Percentiles rank a stretch among this genome's conserved stretches.
phyloP scores from a whole-genome alignment of 1,140 invertebrate genomes.

The Penaeus chinensis region DNA sequence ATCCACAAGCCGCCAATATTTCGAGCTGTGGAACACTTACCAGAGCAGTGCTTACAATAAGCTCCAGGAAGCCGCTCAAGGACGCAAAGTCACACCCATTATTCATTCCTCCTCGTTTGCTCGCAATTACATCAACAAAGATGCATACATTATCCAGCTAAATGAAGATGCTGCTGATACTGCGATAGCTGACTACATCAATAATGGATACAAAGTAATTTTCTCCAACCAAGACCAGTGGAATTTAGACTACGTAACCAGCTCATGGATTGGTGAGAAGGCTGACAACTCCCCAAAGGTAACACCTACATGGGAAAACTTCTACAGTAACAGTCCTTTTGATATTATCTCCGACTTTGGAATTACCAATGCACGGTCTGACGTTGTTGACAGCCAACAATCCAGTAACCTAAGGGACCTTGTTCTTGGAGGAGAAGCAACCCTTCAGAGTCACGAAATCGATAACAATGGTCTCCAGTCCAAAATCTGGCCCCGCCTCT shows the following conservation, averaged over 20 bases:
- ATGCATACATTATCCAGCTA: constrained; percentile 78
- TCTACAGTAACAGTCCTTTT: constrained; percentile 81
- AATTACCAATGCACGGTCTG: constrained; percentile 65
- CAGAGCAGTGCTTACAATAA: constrained; percentile 46
- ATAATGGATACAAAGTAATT: constrained; percentile 80
- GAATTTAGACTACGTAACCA: constrained; percentile 86
- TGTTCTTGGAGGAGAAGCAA: not conserved
- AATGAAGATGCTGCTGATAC: constrained; percentile 69
- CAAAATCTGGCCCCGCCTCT: not conserved
- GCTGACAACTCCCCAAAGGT: constrained; percentile 4
- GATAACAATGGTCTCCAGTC: not conserved
- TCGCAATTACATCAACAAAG: constrained; percentile 68
- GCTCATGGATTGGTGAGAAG: constrained; percentile 78
- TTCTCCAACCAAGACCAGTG: constrained; percentile 86
- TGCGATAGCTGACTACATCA: constrained; percentile 76
- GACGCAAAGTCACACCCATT: constrained; percentile 26
- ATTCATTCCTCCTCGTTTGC: constrained; percentile 87
- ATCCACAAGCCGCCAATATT: constrained; percentile 32
- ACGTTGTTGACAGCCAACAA: not conserved
- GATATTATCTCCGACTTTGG: constrained; percentile 68
- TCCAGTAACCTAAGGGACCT: not conserved
- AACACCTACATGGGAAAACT: constrained; percentile 77
- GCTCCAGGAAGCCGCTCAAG: constrained; percentile 32
- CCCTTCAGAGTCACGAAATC: not conserved
- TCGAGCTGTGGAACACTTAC: constrained; percentile 59